Evolutionary conservation across 2,113 vertebrate genomes (phyloP).

Genomic region (Seriola aureovittata): DNA sequence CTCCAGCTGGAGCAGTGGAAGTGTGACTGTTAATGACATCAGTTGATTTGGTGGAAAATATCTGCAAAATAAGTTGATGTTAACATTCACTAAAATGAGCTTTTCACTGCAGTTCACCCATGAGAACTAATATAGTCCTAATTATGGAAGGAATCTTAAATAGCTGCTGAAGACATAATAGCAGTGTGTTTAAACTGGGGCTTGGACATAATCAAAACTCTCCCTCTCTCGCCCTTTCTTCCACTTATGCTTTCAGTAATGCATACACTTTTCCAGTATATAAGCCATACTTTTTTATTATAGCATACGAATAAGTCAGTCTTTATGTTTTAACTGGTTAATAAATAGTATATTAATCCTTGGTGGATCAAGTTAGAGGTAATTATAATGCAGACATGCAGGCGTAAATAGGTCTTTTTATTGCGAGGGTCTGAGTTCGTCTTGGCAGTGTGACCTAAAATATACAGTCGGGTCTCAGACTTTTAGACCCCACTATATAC

Average conservation of each 20-base stretch:
- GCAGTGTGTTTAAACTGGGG: conserved; percentile 19
- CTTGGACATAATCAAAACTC: conserved; percentile 17
- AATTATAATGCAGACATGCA: neutral
- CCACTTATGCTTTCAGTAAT: neutral
- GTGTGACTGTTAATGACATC: conserved; percentile 22
- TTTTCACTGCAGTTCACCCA: conserved; percentile 24
- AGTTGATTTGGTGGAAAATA: conserved; percentile 32
- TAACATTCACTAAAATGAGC: neutral
- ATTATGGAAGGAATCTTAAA: conserved; percentile 21
- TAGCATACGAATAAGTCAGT: neutral
- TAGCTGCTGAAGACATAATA: conserved; percentile 47
- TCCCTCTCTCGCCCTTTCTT: neutral
- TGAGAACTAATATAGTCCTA: conserved; percentile 10
- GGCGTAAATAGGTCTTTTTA: conserved; percentile 14
- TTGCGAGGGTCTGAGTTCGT: neutral
- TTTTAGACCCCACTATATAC: too few relatives aligned
- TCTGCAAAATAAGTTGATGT: conserved; percentile 21
- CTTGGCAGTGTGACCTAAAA: conserved; percentile 23
- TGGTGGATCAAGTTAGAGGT: neutral
- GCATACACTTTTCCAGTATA: neutral
- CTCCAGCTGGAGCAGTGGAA: conserved; percentile 30
- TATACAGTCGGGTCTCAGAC: neutral
- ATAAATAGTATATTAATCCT: conserved; percentile 31
- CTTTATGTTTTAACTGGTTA: conserved; percentile 19
- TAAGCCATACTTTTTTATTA: neutral